A percentile compares a stretch with the other conserved stretches of the same genome.
These are phyloP conservation scores for Colossoma macropomum DNA, from an alignment of 2,113 vertebrate species.

Conservation along the genomic window DNA sequence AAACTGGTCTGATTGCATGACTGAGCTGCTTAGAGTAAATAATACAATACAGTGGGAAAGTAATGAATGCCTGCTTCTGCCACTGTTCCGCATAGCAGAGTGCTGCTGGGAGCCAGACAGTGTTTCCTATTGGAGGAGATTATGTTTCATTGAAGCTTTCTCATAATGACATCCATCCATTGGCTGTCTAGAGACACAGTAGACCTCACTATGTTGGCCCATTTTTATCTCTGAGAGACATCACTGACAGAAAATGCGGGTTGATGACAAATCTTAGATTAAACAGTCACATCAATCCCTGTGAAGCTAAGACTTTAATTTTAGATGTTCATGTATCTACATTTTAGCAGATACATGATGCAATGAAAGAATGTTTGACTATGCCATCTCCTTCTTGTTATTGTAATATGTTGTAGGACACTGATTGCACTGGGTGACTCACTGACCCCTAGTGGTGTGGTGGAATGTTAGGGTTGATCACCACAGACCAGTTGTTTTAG, in stretches of 20 bases:
- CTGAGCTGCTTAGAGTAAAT: slow-evolving; percentile 3
- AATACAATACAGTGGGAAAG: neutral
- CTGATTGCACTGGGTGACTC: neutral
- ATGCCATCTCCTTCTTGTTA: neutral
- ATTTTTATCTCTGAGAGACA: neutral
- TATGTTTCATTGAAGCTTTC: slow-evolving; percentile 26
- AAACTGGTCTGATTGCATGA: neutral
- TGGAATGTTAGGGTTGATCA: neutral
- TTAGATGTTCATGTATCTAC: neutral
- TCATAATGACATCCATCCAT: slow-evolving; percentile 18
- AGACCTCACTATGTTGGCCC: neutral
- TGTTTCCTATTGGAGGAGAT: slow-evolving; percentile 16
- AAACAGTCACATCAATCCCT: neutral
- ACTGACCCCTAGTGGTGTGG: slow-evolving; percentile 71
- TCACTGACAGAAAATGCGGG: neutral
- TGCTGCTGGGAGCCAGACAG: neutral
- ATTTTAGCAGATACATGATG: neutral
- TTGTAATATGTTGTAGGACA: neutral
- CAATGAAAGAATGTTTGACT: neutral
- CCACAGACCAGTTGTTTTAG: neutral
- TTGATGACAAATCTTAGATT: neutral
- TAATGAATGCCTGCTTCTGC: neutral
- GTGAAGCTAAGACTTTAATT: neutral
- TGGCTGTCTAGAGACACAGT: neutral
- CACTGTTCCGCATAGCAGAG: neutral